Percentiles rank a stretch among this genome's conserved stretches.
Conservation (phyloP, 2,888 invertebrate species). For the Cerceris ruficornis region DNA sequence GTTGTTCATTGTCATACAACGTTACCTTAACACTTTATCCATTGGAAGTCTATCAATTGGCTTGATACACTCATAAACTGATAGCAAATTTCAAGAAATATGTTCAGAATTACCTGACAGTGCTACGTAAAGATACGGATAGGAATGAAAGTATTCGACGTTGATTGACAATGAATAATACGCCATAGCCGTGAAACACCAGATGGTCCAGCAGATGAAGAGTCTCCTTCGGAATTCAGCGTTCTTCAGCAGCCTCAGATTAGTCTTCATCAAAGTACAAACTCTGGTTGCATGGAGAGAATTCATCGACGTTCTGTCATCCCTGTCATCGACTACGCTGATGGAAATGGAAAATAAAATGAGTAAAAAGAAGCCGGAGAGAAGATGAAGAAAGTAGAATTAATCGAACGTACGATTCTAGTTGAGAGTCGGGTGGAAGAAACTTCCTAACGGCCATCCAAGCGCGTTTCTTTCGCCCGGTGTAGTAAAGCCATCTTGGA, state of each 20-base stretch:
- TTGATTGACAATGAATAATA: constrained; percentile 77
- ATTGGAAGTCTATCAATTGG: background rate
- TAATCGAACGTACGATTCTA: constrained; percentile 1
- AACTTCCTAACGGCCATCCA: constrained; percentile 37
- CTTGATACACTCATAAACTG: too few relatives aligned
- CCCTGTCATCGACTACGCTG: background rate
- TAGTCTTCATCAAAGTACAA: background rate
- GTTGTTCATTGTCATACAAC: too few relatives aligned
- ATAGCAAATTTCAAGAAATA: background rate
- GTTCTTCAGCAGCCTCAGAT: constrained; percentile 12
- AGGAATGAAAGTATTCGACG: constrained; percentile 69
- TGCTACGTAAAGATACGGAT: constrained; percentile 18
- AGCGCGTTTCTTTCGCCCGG: constrained; percentile 33
- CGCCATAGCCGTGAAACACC: constrained; percentile 71
- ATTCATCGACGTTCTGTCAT: background rate
- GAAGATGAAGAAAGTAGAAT: background rate
- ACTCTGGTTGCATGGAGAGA: too few relatives aligned
- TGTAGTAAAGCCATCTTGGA: constrained; percentile 80
- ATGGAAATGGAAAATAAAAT: background rate
- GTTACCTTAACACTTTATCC: too few relatives aligned
- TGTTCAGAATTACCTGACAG: constrained; percentile 14
- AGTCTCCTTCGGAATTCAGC: constrained; percentile 52
- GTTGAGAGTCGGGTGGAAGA: constrained; percentile 7
- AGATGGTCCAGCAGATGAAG: constrained; percentile 68
- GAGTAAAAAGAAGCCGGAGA: background rate